Base-by-base conservation (phyloP, 2,888 invertebrate genomes). In the Mimachlamys varia region DNA sequence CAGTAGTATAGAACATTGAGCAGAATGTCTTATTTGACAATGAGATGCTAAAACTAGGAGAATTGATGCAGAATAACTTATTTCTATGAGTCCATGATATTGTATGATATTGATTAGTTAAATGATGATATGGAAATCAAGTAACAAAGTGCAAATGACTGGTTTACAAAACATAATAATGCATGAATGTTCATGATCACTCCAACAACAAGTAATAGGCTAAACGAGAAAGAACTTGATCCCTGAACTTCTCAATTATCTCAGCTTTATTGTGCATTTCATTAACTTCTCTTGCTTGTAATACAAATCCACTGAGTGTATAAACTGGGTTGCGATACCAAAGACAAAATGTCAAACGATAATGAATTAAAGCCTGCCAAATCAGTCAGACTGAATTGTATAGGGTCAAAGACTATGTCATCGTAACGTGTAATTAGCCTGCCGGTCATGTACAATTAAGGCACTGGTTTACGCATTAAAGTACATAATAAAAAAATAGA, bases 331-430 rank as follows among this genome's bases (percentile, higher is more conserved):
- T 76, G 76, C 12, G 76, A 76, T 76, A 76, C 76, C 27, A 76
- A 76, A 76, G 76, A 76, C 76, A 76, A 76, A 76, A 76, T 76
- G 76, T 76, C 76, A 76, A 17, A 76, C 33, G 76, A 76, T 76
- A 76, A 76, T 76, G 76, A 76, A 76, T 76, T 27, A 33, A 33
- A 33, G 76, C 33, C 76, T 76, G 76, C 76, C 76, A 76, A 76
- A 76, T 76, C 76, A 76, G 76, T 76, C 76, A 27, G 76, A 13
- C 76, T 76, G 76, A 76, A 15, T 76, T 76, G 76, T 76, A 76
- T 27, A 13, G 76, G 76, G 76, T 76, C 76, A 76, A 12, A 76
- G 76, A 76, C 76, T 76, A 76, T 76, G 76, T 76, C 76, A 76
- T 76, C 76, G 33, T 76, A 76, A 27, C 7, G 76, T 27, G 76